Base-by-base conservation (phyloP, 2,888 invertebrate species). In the Drosophila cracens region DNA sequence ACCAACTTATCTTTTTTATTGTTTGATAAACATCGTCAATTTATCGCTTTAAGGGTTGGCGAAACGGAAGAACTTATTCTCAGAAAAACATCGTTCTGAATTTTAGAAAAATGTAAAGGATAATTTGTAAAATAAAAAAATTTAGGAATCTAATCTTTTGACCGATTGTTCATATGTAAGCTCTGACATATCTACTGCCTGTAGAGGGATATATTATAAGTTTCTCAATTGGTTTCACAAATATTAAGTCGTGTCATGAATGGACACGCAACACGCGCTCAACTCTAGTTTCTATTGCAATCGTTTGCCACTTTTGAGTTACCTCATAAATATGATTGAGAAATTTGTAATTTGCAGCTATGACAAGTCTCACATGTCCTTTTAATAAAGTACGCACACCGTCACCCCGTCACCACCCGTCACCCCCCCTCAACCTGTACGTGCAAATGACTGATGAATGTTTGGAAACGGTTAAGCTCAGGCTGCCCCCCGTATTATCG, bases 301-400 rank as follows among this genome's bases (percentile, higher is more conserved):
- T n/a, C 16, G n/a, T 1, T 13, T 8, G 11, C n/a, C 10, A 46
- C 43, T 40, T 13, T 46, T 59, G 10, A n/a, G 27, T 18, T 66
- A 60, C 58, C 62, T 61, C 73, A 81, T 77, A 80, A 76, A 86
- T 78, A 73, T 81, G 81, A 88, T 85, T 86, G 89, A 74, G 86
- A 78, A 82, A 83, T 82, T 73, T 75, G 60, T 63, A 77, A 70
- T 82, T 70, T 77, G 59, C 54, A 60, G 79, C 68, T 74, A 69
- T 69, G 71, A 74, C 66, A 60, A 38, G 52, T 54, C 62, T 52
- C 48, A 49, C 48, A 33, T 79, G 62, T 69, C 69, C 82, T 70
- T 71, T 81, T 74, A 49, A 51, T 27, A 16, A 25, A 38, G n/a
- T 38, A 33, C 25, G 54, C 46, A 11, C 51, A 33, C 8, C 25